These are phyloP conservation scores for Mormyrus proboscirostris DNA, from an alignment of 2,797 vertebrate genomes.

Conservation along the genomic window DNA sequence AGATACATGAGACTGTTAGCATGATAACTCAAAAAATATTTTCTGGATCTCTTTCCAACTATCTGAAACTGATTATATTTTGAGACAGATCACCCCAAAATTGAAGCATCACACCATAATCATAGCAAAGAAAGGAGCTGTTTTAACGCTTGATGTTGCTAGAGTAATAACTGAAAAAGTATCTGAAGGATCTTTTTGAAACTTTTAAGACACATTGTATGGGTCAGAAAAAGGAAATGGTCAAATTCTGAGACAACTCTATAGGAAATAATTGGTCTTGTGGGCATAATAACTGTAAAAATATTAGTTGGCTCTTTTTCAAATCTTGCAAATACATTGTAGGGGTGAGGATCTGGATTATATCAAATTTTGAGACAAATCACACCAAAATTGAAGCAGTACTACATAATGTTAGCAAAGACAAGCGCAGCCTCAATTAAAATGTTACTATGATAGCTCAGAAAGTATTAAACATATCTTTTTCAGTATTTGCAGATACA, in stretches of 20 bases:
- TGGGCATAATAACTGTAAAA: neutral
- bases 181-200: neutral
- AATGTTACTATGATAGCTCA: too few species aligned
- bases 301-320: neutral
- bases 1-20: neutral
- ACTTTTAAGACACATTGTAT: neutral
- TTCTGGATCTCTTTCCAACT: neutral
- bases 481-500: too few species aligned
- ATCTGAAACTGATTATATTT: neutral
- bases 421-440: neutral
- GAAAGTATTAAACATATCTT: too few species aligned
- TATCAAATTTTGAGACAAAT: too few species aligned
- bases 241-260: neutral
- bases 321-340: neutral
- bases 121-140: neutral
- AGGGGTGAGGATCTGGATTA: too few species aligned
- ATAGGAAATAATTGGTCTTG: neutral
- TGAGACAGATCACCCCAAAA: neutral
- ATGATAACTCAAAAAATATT: neutral
- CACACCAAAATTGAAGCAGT: too few species aligned
- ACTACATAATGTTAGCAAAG: neutral
- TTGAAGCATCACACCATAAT: neutral
- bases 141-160: neutral
- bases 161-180: neutral
- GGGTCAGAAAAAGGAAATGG: neutral